Base-by-base conservation (phyloP, 2,888 invertebrate species). In the Leucophora obtusa region DNA sequence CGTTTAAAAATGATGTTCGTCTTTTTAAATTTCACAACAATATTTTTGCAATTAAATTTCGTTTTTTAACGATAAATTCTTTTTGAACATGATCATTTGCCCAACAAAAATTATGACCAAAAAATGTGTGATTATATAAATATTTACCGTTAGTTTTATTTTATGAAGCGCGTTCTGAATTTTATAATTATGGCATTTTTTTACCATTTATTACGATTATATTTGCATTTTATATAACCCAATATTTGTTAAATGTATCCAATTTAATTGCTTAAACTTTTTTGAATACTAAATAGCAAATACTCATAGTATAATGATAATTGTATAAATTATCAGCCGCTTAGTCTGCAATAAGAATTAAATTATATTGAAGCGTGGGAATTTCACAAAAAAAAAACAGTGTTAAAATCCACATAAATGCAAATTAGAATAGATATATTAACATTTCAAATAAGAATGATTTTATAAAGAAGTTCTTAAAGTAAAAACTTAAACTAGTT, bases 301-400 rank as follows among this genome's bases (percentile, higher is more conserved):
- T 6, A 47, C 28, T 28, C 24, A 24, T 24, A 43, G 43, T 43
- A 43, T 24, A 24, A 24, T 47, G 43, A 47, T 47, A 47, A 47
- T 47, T 47, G n/a, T 47, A n/a, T 47, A 11, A 11, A 38, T 8
- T 38, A 28, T 38, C 11, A 38, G 38, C 38, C 38, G 4, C 38
- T 11, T 38, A 47, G 14, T 47, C 3, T 47, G 5, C 43, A n/a
- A 47, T 47, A 14, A n/a, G 43, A n/a, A 47, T 47, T 43, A 14
- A 62, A 56, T 33, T 53, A 58, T 70, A 53, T 15, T 47, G 58
- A 70, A 77, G 76, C 76, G 76, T 77, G 76, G 76, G 76, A 77
- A 77, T 65, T 35, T 51, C 11, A 14, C 43, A 47, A 1, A n/a
- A 47, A 60, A 62, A 68, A 38, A 18, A 54, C 2, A n/a, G 11